Evolutionary conservation across 2,888 invertebrate species (phyloP).

Genomic region (Metellina segmentata): DNA sequence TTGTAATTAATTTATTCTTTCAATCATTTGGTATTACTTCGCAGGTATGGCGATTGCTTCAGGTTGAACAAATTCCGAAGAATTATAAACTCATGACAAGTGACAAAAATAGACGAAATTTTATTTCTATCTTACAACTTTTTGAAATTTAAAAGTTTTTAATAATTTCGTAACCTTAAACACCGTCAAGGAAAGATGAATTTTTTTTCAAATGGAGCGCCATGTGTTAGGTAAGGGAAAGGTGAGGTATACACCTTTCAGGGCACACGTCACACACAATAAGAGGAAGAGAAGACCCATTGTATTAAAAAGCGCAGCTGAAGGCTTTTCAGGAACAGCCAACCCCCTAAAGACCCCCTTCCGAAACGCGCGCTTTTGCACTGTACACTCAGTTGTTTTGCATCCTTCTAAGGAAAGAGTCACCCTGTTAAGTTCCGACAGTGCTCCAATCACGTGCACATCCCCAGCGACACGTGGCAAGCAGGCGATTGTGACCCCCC

Average conservation of each 20-base stretch:
- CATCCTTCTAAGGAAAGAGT: constrained; percentile 1
- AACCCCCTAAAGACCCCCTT: not conserved
- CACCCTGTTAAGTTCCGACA: not conserved
- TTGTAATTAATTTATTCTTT: too few species aligned
- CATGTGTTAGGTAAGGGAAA: not conserved
- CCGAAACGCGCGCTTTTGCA: not conserved
- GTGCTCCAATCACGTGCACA: not conserved
- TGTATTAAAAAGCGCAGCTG: constrained; percentile 62
- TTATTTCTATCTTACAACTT: too few species aligned
- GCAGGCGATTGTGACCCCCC: constrained; percentile 25
- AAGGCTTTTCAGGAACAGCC: constrained; percentile 24
- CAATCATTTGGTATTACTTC: too few species aligned
- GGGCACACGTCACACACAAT: not conserved
- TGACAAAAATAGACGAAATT: too few species aligned
- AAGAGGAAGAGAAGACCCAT: constrained; percentile 1
- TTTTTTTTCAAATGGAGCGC: not conserved
- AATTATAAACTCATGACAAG: too few species aligned
- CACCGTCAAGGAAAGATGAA: not conserved
- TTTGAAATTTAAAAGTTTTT: too few species aligned
- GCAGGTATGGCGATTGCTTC: too few species aligned
- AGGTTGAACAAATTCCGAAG: too few species aligned
- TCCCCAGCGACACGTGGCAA: constrained; percentile 51
- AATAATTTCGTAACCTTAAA: too few species aligned
- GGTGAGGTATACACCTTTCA: not conserved
- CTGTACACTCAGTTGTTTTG: constrained; percentile 1